Evolutionary conservation across 2,113 vertebrate species (phyloP), one percentile per base, ranked within the genome.

Genomic region (Verasper variegatus): DNA sequence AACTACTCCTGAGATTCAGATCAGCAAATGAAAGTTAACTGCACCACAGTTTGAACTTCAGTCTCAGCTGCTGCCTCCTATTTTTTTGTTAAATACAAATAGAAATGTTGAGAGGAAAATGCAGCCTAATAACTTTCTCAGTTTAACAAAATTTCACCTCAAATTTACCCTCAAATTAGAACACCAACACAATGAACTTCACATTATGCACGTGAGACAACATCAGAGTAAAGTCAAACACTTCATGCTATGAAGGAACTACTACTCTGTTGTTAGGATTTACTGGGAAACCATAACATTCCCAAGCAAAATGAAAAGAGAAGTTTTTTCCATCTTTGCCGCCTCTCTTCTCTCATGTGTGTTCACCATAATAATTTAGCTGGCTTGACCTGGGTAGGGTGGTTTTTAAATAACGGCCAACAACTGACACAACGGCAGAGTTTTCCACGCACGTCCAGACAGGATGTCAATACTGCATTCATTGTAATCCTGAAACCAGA

Each of bases 401-500:
- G 65, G 68, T 76, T 79, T 56, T 62, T 20, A 51, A 17, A 31
- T 57, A 60, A 73, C 77, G 49, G 78, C 63, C 71, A 81, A 47
- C 23, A 37, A 37, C 24, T 40, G 13, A 68, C 17, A 35, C 2
- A 0, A 70, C 10, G 31, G 8, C 23, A 49, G 55, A 4, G 11
- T 42, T 55, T 74, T 40, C 51, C 11, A 23, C 27, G 4, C 42
- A 62, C 35, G 0, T 20, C 47, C 40, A 55, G 40, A 49, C 62
- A 63, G 4, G 20, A 61, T 74, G 58, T 12, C 12, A 59, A 81
- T 71, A 56, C 59, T 59, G 15, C 5, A 18, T 18, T 15, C 45
- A 31, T 54, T 58, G 40, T 59, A 26, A 13, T 21, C 57, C 49
- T 68, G 52, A 61, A 74, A 76, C 27, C 61, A 73, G 31, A 70